These are phyloP conservation scores for Platycheirus rosarum DNA, from an alignment of 2,888 invertebrate genomes.

Conservation along the genomic window DNA sequence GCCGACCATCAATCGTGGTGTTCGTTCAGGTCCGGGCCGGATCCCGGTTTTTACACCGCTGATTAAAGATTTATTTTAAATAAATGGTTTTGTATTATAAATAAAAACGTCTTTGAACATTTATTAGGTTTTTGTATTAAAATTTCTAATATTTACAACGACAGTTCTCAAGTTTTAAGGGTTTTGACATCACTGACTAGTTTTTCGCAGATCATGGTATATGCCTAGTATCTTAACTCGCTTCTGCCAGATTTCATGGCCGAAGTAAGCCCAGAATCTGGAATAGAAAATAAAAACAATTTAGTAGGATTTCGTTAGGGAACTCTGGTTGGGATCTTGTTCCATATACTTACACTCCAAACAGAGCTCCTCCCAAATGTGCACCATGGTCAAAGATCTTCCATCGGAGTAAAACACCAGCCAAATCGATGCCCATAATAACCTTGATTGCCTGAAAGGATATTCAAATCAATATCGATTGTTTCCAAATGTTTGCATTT, in stretches of 20 bases:
- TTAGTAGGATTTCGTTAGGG: no score
- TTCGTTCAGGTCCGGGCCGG: no score
- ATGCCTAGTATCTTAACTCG: conserved; percentile 78
- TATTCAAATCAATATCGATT: conserved; percentile 27
- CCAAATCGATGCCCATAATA: conserved; percentile 91
- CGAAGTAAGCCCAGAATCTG: conserved; percentile 80
- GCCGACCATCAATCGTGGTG: no score
- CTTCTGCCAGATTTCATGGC: conserved; percentile 79
- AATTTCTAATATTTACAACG: conserved; percentile 23
- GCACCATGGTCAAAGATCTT: conserved; percentile 98
- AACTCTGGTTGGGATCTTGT: no score
- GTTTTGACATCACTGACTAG: conserved; percentile 76
- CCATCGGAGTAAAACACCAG: conserved; percentile 94
- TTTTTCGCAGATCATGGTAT: conserved; percentile 80
- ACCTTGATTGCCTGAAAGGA: conserved; percentile 91
- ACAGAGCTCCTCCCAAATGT: conserved; percentile 97
- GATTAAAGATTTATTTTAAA: no score
- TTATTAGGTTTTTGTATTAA: conserved; percentile 33
- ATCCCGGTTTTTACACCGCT: no score
- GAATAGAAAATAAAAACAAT: conserved; percentile 13
- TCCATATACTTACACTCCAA: conserved; percentile 89
- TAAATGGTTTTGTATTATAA: no score
- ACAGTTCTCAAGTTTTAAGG: background rate
- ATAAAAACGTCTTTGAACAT: background rate
- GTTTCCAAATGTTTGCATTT: background rate